phyloP scores from a whole-genome alignment of 2,888 invertebrate genomes.

The Acronicta leporina region DNA sequence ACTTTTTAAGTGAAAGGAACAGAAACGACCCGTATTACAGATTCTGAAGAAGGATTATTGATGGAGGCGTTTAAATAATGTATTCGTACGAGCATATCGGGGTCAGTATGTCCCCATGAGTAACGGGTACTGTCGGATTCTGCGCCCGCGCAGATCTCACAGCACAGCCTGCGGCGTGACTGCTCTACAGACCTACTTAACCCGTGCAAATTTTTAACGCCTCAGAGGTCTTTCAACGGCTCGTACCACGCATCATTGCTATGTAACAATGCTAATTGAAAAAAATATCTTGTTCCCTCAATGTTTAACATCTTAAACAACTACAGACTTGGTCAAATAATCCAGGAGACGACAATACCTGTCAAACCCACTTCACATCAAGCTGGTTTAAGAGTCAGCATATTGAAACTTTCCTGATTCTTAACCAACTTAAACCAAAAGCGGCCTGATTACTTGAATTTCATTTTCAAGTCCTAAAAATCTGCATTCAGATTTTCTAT shows the following conservation, averaged over 20 bases:
- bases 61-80: conserved; percentile 65
- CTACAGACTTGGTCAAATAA: conserved; percentile 14
- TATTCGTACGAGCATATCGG: conserved; percentile 73
- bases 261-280: conserved; percentile 67
- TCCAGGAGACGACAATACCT: conserved; percentile 12
- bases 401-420: conserved; percentile 1
- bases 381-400: conserved; percentile 14
- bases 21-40: conserved; percentile 38
- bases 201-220: conserved; percentile 67
- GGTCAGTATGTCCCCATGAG: conserved; percentile 80
- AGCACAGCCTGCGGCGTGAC: conserved; percentile 46
- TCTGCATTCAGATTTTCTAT: background rate
- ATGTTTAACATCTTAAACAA: conserved; percentile 36
- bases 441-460: background rate
- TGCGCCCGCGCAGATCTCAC: conserved; percentile 61
- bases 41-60: conserved; percentile 50
- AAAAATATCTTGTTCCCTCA: conserved; percentile 55
- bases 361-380: conserved; percentile 22
- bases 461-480: background rate
- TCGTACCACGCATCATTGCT: conserved; percentile 62
- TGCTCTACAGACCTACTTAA: conserved; percentile 73
- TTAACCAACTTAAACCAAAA: background rate
- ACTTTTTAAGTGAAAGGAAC: conserved; percentile 48
- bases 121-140: conserved; percentile 79
- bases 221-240: conserved; percentile 61